Conservation (phyloP, 2,797 vertebrate species). For the Takifugu rubripes region DNA sequence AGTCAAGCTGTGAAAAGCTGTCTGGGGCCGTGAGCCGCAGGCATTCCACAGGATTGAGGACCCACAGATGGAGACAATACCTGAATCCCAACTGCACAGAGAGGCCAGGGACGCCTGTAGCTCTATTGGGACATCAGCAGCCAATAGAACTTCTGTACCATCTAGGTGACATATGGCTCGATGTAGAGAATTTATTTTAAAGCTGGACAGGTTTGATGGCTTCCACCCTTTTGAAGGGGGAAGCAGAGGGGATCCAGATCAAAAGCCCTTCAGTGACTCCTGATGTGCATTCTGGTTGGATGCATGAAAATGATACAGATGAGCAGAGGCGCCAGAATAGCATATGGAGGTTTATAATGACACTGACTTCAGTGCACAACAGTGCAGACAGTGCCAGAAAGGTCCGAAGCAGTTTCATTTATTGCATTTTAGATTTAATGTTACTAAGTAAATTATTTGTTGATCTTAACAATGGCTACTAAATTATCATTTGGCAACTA, state of each 20-base stretch:
- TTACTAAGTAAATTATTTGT: too few species aligned
- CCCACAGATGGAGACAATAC: constrained; percentile 27
- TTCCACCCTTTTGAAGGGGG: constrained; percentile 7
- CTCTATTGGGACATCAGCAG: constrained; percentile 27
- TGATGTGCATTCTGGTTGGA: constrained; percentile 49
- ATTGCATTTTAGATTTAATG: too few species aligned
- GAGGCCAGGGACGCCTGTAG: constrained; percentile 5
- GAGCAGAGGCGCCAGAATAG: constrained; percentile 56
- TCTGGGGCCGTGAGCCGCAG: constrained; percentile 36
- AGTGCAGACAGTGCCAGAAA: constrained; percentile 12
- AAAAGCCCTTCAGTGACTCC: constrained; percentile 43
- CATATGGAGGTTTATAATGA: constrained; percentile 62
- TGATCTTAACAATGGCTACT: too few species aligned
- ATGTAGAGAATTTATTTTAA: constrained; percentile 20
- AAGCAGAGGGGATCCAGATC: constrained; percentile 53
- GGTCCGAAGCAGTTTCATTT: background rate
- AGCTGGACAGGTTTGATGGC: too few species aligned
- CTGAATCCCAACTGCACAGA: constrained; percentile 13
- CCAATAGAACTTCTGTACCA: background rate
- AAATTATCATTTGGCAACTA: background rate
- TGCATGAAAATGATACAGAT: constrained; percentile 72
- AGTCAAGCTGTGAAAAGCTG: constrained; percentile 44
- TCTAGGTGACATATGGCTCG: constrained; percentile 29
- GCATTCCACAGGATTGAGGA: constrained; percentile 52
- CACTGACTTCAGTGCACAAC: constrained; percentile 27